Conservation (phyloP, 2,888 invertebrate species). For the Galeopsomyia nigrocyanea region DNA sequence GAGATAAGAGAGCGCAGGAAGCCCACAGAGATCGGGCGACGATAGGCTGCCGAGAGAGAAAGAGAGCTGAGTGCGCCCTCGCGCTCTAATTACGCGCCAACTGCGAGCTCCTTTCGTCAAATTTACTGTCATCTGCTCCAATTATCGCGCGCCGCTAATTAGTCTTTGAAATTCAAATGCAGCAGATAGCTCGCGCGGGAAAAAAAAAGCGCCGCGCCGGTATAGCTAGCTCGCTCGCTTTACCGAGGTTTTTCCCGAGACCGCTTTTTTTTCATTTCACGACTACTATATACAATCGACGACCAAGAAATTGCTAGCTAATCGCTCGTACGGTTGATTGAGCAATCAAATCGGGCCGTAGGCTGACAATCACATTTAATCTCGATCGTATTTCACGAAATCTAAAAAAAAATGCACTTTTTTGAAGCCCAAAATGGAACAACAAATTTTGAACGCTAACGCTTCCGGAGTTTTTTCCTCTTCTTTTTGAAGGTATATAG, state of each 20-base stretch:
- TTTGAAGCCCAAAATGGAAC: too few relatives aligned
- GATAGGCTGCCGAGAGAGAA: constrained; percentile 23
- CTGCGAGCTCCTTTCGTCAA: constrained; percentile 37
- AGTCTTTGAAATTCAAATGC: constrained; percentile 43
- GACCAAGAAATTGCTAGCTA: background rate
- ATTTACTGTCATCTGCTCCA: constrained; percentile 46
- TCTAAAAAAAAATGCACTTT: too few relatives aligned
- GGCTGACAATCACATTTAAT: constrained; percentile 29
- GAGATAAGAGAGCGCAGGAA: constrained; percentile 47
- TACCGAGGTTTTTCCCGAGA: background rate
- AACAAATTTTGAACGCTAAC: too few relatives aligned
- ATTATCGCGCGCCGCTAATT: constrained; percentile 43
- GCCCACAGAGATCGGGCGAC: constrained; percentile 32
- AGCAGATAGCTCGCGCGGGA: constrained; percentile 1
- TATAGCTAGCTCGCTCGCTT: too few relatives aligned
- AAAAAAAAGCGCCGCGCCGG: constrained; percentile 12
- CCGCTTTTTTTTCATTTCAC: constrained; percentile 1
- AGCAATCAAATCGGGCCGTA: constrained; percentile 11
- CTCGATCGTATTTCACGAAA: too few relatives aligned
- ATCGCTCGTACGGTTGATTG: constrained; percentile 22
- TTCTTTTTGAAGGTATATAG: too few relatives aligned
- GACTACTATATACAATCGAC: too few relatives aligned
- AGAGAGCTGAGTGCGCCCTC: background rate
- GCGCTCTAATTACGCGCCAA: constrained; percentile 36
- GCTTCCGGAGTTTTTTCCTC: too few relatives aligned